Base-by-base conservation (phyloP, 2,113 vertebrate species). In the Oncorhynchus masou region DNA sequence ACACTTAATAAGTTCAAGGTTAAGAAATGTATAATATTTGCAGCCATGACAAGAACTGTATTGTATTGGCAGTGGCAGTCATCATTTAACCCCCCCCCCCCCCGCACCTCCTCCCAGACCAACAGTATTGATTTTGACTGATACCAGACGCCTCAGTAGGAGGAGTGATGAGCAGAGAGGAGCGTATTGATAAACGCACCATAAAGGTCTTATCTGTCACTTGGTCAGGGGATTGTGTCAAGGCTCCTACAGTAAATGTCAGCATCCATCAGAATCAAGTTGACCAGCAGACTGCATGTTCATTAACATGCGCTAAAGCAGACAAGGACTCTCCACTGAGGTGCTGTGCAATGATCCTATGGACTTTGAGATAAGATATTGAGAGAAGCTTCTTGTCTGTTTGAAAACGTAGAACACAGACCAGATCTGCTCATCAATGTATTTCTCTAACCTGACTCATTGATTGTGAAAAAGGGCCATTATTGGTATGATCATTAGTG, bases 151-250 rank as follows among this genome's bases (percentile, higher is more conserved):
- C 83, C 90, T 84, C 78, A 79, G 77, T 84, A 85, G 85, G 85
- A 89, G 90, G 91, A 91, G 85, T 65, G 80, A 91, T 88, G 87
- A 81, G 87, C 74, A 83, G 77, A 85, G 82, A 88, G 83, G 85
- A 85, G 83, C 62, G 70, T 87, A 86, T 80, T 88, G 88, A 92
- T 88, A 88, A 88, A 89, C 82, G 83, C 68, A 79, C 86, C 88
- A 87, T 72, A 60, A 85, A 84, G 87, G 86, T 81, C 86, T 86
- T 82, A 85, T 91, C 88, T 87, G 86, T 92, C 90, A 87, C 89
- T 88, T 80, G 70, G 82, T 82, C 84, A 82, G 79, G 74, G 88
- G 80, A 84, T 80, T 77, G n/a, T 85, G 84, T 90, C 88, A 88
- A 83, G 79, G 79, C 70, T 81, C 79, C 69, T 80, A 34, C 34